Evolutionary conservation across 2,888 invertebrate genomes (phyloP).

Genomic region (Phyto melanocephala): DNA sequence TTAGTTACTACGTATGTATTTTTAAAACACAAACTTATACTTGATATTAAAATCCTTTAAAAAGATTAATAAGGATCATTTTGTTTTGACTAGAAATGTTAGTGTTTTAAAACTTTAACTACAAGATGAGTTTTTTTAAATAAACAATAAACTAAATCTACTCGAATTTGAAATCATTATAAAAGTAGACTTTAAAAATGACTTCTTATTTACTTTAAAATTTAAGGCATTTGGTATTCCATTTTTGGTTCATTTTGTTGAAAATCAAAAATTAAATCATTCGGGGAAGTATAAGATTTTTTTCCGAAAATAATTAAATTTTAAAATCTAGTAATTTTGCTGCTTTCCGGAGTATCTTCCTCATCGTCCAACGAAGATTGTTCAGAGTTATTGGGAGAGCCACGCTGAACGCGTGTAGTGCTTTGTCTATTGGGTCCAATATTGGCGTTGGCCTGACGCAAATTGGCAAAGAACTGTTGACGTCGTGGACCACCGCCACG

Average conservation of each 20-base stretch:
- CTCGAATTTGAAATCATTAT: no score
- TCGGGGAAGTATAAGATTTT: constrained; percentile 25
- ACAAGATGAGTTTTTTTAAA: no score
- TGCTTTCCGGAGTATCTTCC: constrained; percentile 73
- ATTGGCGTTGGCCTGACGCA: constrained; percentile 77
- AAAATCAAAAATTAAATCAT: background rate
- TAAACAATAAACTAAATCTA: no score
- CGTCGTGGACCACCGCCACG: constrained; percentile 77
- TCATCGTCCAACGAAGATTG: constrained; percentile 73
- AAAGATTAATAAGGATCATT: constrained; percentile 32
- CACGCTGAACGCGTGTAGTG: constrained; percentile 66
- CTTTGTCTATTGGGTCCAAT: constrained; percentile 74
- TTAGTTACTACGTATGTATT: background rate
- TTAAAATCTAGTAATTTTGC: constrained; percentile 78
- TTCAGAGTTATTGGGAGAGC: constrained; percentile 73
- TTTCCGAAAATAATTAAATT: background rate
- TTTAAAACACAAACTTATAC: constrained; percentile 26
- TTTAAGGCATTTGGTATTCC: no score
- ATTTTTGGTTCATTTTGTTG: constrained; percentile 10
- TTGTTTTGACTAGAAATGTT: constrained; percentile 55
- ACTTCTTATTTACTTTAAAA: no score
- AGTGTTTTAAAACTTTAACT: background rate
- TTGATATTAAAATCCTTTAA: constrained; percentile 35
- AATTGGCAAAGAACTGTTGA: constrained; percentile 77
- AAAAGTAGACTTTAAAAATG: background rate